Percentiles rank a stretch among this genome's conserved stretches.
Evolutionary conservation across 2,797 vertebrate genomes (phyloP).

Genomic region (Parotocinclus haroldoi): DNA sequence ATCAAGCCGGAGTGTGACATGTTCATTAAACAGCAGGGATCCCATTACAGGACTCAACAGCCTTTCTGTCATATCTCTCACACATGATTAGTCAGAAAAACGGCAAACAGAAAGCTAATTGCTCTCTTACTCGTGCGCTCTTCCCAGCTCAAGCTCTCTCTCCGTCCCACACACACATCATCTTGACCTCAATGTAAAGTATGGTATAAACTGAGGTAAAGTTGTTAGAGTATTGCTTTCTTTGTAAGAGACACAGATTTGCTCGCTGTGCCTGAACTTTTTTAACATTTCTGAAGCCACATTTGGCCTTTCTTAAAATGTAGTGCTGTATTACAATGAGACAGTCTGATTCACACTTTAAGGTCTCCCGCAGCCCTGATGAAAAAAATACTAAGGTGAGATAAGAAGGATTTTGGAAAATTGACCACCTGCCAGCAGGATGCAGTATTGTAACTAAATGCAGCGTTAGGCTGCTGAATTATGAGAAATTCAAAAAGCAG

Average conservation of each 20-base stretch:
- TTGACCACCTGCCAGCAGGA: constrained; percentile 6
- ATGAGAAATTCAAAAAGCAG: background rate
- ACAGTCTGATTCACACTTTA: background rate
- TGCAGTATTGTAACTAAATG: background rate
- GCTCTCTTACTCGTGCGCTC: constrained; percentile 45
- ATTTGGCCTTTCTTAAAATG: constrained; percentile 1
- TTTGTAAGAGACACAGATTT: too few relatives aligned
- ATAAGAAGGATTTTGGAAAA: constrained; percentile 27
- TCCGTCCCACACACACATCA: background rate
- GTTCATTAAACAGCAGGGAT: constrained; percentile 74
- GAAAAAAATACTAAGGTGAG: background rate
- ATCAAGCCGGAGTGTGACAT: constrained; percentile 66
- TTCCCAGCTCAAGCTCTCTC: too few relatives aligned
- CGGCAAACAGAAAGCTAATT: constrained; percentile 69
- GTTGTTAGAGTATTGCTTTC: too few relatives aligned
- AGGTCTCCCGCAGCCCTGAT: background rate
- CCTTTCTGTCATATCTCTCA: constrained; percentile 68
- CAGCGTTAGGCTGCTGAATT: constrained; percentile 1
- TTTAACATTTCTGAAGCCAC: background rate
- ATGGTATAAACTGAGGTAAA: too few relatives aligned
- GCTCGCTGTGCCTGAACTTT: too few relatives aligned
- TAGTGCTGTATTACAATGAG: constrained; percentile 3
- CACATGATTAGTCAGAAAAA: constrained; percentile 70
- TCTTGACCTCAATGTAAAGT: too few relatives aligned
- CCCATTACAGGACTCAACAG: constrained; percentile 67